A percentile compares a stretch with the other conserved stretches of the same genome.
phyloP scores from a whole-genome alignment of 2,888 invertebrate genomes.

The Caenorhabditis sinica region DNA sequence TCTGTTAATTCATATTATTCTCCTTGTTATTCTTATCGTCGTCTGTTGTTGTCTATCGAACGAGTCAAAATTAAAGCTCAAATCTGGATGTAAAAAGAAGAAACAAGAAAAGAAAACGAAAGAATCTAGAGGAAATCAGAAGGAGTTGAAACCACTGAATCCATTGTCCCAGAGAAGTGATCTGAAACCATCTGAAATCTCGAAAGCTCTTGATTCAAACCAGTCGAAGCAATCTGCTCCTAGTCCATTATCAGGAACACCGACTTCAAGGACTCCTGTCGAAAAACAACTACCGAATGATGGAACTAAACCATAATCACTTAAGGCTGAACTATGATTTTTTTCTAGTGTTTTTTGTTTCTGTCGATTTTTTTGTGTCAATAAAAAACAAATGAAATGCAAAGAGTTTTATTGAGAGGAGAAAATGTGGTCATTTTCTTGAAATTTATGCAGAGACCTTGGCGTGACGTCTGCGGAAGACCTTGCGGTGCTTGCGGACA shows the following conservation, averaged over 20 bases:
- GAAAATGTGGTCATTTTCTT: neutral
- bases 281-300: neutral
- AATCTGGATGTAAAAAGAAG: neutral
- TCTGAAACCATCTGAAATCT: neutral
- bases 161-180: neutral
- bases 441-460: conserved; percentile 52
- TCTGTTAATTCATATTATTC: neutral
- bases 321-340: no score
- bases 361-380: neutral
- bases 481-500: conserved; percentile 61
- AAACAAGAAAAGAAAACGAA: neutral
- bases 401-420: conserved; percentile 26
- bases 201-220: neutral
- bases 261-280: neutral
- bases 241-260: neutral
- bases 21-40: neutral
- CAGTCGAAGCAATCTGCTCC: neutral
- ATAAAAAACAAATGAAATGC: neutral
- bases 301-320: no score
- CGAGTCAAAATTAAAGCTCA: neutral
- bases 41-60: neutral
- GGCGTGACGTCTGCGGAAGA: conserved; percentile 63
- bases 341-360: neutral
- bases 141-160: neutral
- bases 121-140: neutral